Conservation (phyloP, 2,797 vertebrate species). For the Galaxias olidus region DNA sequence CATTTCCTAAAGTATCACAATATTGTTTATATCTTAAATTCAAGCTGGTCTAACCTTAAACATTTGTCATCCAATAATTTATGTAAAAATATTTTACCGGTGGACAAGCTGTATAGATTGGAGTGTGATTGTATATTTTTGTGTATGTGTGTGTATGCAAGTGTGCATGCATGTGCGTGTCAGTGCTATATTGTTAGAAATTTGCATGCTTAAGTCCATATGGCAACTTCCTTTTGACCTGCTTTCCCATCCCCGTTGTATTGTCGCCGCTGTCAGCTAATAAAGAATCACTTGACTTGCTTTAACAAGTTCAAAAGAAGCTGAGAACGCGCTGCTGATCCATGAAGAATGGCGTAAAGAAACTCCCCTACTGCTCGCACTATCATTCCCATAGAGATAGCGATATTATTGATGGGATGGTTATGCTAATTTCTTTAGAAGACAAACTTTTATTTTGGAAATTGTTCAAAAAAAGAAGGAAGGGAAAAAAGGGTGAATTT, state of each 20-base stretch:
- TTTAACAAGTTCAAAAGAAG: constrained; percentile 98
- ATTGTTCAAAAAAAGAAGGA: constrained; percentile 83
- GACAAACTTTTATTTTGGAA: constrained; percentile 84
- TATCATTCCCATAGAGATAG: constrained; percentile 95
- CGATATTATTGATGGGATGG: constrained; percentile 93
- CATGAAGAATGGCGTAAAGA: constrained; percentile 95
- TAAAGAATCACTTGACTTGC: constrained; percentile 99
- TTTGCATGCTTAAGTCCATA: constrained; percentile 94
- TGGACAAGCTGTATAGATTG: neutral
- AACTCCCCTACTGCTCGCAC: constrained; percentile 90
- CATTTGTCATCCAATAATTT: constrained; percentile 1
- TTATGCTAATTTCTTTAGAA: constrained; percentile 91
- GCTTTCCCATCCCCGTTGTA: constrained; percentile 90
- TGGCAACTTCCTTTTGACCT: constrained; percentile 97
- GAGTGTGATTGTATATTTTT: too few relatives aligned
- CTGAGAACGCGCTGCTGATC: constrained; percentile 93
- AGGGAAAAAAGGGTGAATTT: constrained; percentile 76
- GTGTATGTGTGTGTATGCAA: too few relatives aligned
- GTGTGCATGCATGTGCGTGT: constrained; percentile 42
- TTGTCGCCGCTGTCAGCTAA: constrained; percentile 96
- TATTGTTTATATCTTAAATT: constrained; percentile 4
- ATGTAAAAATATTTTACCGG: constrained; percentile 4
- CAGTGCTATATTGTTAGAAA: constrained; percentile 82
- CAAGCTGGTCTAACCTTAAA: neutral
- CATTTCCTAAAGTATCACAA: neutral